These are phyloP conservation scores for Clistopyga incitator DNA, from an alignment of 2,888 invertebrate species.

Conservation along the genomic window DNA sequence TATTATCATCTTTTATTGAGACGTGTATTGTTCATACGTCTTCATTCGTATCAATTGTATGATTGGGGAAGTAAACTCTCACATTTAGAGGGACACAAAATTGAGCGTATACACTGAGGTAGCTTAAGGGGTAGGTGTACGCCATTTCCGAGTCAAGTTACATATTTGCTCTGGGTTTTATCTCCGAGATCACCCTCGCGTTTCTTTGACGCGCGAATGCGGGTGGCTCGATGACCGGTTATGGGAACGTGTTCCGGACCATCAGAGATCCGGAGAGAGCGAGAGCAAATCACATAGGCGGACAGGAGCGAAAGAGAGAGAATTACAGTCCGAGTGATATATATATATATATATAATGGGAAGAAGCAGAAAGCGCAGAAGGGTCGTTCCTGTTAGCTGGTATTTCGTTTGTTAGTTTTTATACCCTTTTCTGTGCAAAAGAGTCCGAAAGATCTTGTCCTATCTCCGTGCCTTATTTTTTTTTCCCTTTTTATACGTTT, in stretches of 20 bases:
- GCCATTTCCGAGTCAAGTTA: slow-evolving; percentile 71
- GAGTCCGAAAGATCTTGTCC: slow-evolving; percentile 50
- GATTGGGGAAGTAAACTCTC: background rate
- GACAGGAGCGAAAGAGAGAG: slow-evolving; percentile 33
- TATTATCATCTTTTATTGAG: too few relatives aligned
- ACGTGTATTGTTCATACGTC: too few relatives aligned
- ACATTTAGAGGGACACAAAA: slow-evolving; percentile 40
- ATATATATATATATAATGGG: too few relatives aligned
- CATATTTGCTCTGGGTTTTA: slow-evolving; percentile 76
- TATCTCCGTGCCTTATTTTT: slow-evolving; percentile 41
- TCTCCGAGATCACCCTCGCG: slow-evolving; percentile 74
- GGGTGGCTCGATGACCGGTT: slow-evolving; percentile 65
- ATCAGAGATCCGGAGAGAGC: slow-evolving; percentile 38
- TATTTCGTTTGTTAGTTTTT: slow-evolving; percentile 73
- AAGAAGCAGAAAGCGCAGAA: slow-evolving; percentile 50
- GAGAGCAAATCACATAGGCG: slow-evolving; percentile 40
- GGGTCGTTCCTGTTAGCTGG: slow-evolving; percentile 69
- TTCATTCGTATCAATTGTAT: too few relatives aligned
- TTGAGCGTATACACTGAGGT: slow-evolving; percentile 18
- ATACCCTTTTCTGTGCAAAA: slow-evolving; percentile 52
- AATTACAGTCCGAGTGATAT: background rate
- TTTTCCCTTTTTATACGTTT: slow-evolving; percentile 42
- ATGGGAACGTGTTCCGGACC: slow-evolving; percentile 65
- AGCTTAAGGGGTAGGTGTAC: slow-evolving; percentile 53
- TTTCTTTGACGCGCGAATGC: slow-evolving; percentile 72